phyloP scores from a whole-genome alignment of 2,888 invertebrate genomes.

The Hecatera dysodea region DNA sequence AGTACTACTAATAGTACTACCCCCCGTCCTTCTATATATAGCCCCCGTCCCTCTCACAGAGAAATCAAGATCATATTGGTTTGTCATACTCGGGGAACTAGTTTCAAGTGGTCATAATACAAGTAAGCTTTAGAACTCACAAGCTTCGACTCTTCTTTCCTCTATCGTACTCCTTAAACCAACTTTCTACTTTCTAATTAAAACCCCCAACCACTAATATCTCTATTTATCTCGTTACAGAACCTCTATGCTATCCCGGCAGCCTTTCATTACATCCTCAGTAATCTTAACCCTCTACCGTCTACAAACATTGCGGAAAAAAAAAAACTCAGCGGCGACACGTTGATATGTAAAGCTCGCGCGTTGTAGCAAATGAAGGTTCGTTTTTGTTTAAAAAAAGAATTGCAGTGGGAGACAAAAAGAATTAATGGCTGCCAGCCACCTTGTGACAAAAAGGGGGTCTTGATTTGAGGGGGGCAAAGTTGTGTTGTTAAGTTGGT shows the following conservation, averaged over 20 bases:
- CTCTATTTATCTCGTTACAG: conserved; percentile 37
- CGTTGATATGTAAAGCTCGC: conserved; percentile 69
- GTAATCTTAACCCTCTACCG: conserved; percentile 60
- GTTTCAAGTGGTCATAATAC: background rate
- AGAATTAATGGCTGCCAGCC: conserved; percentile 69
- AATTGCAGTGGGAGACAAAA: conserved; percentile 69
- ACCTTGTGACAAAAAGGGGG: conserved; percentile 65
- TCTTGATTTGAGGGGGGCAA: conserved; percentile 68
- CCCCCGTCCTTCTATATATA: no score
- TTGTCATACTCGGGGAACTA: no score
- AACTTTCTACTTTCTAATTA: conserved; percentile 17
- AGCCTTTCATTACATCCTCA: conserved; percentile 54
- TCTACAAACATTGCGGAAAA: conserved; percentile 55
- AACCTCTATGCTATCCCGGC: conserved; percentile 15
- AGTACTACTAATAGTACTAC: no score
- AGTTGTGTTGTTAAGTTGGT: conserved; percentile 18
- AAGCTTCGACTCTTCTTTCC: background rate
- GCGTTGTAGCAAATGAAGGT: conserved; percentile 65
- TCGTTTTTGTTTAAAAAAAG: conserved; percentile 63
- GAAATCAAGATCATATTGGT: no score
- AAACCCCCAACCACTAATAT: conserved; percentile 7
- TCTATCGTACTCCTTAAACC: background rate
- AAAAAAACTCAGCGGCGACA: conserved; percentile 54
- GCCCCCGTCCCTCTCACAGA: no score
- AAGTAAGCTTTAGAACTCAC: background rate